Evolutionary conservation across 2,113 vertebrate genomes (phyloP).

Genomic region (Syngnathus floridae): DNA sequence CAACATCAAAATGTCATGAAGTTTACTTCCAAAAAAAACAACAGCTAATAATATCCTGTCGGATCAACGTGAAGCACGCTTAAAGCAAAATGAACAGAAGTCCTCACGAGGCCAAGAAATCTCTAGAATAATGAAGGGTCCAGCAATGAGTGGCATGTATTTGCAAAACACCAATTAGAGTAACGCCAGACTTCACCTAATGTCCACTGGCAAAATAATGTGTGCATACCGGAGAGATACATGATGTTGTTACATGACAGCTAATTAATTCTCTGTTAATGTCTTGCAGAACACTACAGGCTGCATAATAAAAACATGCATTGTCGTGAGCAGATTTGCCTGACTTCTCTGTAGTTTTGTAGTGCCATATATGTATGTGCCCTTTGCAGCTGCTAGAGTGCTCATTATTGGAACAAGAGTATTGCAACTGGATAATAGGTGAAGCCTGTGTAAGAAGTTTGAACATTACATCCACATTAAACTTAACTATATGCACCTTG

Average conservation of each 20-base stretch:
- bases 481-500: not conserved
- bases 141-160: slow-evolving; percentile 45
- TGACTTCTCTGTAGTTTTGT: slow-evolving; percentile 13
- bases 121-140: slow-evolving; percentile 51
- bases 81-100: slow-evolving; percentile 24
- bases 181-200: slow-evolving; percentile 32
- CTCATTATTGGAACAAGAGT: slow-evolving; percentile 23
- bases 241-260: slow-evolving; percentile 8
- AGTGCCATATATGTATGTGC: slow-evolving; percentile 15
- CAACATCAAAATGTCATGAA: slow-evolving; percentile 4
- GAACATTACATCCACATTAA: not conserved
- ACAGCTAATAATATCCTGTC: slow-evolving; percentile 33
- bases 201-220: slow-evolving; percentile 25
- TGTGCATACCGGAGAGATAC: slow-evolving; percentile 3
- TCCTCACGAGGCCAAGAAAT: slow-evolving; percentile 26
- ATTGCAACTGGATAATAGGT: not conserved
- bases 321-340: not conserved
- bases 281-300: slow-evolving; percentile 21
- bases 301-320: slow-evolving; percentile 17
- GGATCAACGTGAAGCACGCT: slow-evolving; percentile 19
- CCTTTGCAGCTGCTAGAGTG: slow-evolving; percentile 18
- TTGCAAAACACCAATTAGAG: slow-evolving; percentile 53
- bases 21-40: slow-evolving; percentile 4
- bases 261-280: slow-evolving; percentile 27
- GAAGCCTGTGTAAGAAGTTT: not conserved